phyloP scores from a whole-genome alignment of 2,113 vertebrate species.

The Vimba vimba region DNA sequence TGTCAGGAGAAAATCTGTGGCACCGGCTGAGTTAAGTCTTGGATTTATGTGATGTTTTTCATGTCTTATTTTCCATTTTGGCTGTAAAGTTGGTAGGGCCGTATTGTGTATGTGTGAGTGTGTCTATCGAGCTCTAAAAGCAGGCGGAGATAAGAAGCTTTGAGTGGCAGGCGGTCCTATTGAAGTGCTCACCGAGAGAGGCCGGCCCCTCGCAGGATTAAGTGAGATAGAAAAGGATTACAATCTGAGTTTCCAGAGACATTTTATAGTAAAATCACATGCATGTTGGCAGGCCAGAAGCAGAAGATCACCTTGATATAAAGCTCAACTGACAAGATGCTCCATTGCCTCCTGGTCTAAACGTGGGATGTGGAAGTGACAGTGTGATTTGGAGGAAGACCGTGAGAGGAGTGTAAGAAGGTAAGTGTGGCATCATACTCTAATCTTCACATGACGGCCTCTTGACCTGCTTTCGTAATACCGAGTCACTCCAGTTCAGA shows the following conservation, averaged over 20 bases:
- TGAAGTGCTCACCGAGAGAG: conserved; percentile 28
- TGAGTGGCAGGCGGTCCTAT: conserved; percentile 58
- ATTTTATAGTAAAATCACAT: conserved; percentile 65
- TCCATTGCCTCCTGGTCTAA: background rate
- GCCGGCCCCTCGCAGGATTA: conserved; percentile 63
- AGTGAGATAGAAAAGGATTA: conserved; percentile 69
- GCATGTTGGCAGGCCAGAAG: conserved; percentile 52
- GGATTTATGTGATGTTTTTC: background rate
- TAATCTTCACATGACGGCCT: conserved; percentile 21
- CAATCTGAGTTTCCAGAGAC: conserved; percentile 52
- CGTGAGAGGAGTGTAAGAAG: background rate
- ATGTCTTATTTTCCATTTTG: background rate
- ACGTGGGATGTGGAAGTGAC: background rate
- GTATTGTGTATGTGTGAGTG: conserved; percentile 41
- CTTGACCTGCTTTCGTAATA: conserved; percentile 5
- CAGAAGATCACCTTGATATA: background rate
- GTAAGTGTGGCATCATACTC: conserved; percentile 18
- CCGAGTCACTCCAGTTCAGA: background rate
- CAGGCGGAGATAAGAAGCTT: conserved; percentile 73
- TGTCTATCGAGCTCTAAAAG: conserved; percentile 58
- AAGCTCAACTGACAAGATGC: background rate
- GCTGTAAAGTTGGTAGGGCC: background rate
- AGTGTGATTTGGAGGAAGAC: background rate
- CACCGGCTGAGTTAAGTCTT: background rate
- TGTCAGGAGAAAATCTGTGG: conserved; percentile 1